Evolutionary conservation across 92 coral and sea anemone species (phyloP).

Genomic region (Epizoanthus fatuus): DNA sequence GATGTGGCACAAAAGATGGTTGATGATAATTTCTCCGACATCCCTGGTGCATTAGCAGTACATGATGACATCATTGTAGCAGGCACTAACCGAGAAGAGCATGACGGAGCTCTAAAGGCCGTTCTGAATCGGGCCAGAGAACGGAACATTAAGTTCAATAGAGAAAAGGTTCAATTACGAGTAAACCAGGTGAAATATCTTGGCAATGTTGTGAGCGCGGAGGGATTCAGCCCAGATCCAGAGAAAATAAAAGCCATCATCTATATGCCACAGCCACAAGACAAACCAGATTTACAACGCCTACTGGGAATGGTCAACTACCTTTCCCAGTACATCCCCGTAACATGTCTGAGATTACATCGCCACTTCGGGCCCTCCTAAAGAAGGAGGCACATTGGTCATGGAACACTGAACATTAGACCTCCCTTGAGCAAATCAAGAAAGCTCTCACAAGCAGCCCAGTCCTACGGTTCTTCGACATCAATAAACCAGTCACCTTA

Average conservation of each 20-base stretch:
- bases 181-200: conserved; percentile 36
- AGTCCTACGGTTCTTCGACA: conserved; percentile 43
- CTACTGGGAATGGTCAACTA: conserved; percentile 39
- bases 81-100: conserved; percentile 33
- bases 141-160: conserved; percentile 45
- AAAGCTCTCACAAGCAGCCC: conserved; percentile 50
- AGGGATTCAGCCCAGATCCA: conserved; percentile 38
- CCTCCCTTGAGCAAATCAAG: conserved; percentile 39
- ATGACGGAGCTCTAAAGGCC: conserved; percentile 18
- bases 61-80: conserved; percentile 50
- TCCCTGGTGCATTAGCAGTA: conserved; percentile 38
- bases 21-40: conserved; percentile 43
- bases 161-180: conserved; percentile 28
- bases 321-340: too few species aligned
- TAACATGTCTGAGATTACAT: conserved; percentile 28
- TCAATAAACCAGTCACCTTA: conserved; percentile 41
- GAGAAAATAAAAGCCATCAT: conserved; percentile 33
- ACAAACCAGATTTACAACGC: conserved; percentile 38
- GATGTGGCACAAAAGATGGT: conserved; percentile 54
- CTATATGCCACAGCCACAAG: conserved; percentile 27
- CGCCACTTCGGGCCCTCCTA: conserved; percentile 40
- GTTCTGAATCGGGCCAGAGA: conserved; percentile 47
- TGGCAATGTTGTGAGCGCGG: conserved; percentile 28
- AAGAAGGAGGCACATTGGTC: conserved; percentile 51
- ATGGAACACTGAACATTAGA: conserved; percentile 45